Percentiles rank a stretch among this genome's conserved stretches.
These are phyloP conservation scores for Graptemys geographica DNA, from an alignment of 2,797 vertebrate genomes.

Conservation along the genomic window DNA sequence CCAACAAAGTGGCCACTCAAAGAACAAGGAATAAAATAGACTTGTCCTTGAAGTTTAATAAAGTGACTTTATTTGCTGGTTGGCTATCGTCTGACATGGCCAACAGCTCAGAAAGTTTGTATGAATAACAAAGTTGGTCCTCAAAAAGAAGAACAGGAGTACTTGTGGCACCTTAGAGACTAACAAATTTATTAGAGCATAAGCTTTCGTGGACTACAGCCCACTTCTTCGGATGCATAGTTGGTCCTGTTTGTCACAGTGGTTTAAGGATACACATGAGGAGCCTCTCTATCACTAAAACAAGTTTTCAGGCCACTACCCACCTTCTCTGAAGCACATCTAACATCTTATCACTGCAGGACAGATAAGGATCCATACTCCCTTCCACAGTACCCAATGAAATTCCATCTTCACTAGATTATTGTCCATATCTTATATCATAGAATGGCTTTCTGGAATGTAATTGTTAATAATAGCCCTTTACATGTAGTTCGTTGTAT, in stretches of 20 bases:
- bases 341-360: neutral
- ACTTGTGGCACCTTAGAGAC: too few species aligned
- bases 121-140: neutral
- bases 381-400: neutral
- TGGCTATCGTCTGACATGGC: neutral
- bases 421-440: neutral
- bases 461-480: neutral
- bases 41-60: neutral
- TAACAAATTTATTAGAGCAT: too few species aligned
- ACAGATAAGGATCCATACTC: neutral
- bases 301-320: neutral
- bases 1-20: neutral
- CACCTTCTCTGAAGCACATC: accelerated
- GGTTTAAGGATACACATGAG: neutral
- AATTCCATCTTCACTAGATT: neutral
- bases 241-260: neutral
- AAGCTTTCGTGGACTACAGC: too few species aligned
- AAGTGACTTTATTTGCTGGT: neutral
- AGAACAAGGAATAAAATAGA: neutral
- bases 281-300: neutral
- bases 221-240: too few species aligned
- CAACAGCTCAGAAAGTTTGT: neutral
- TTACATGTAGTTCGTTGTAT: neutral
- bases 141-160: too few species aligned
- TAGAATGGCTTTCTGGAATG: neutral